Evolutionary conservation across 2,797 vertebrate genomes (phyloP), one percentile per base, ranked within the genome.

Genomic region (Enteromius treurensis): DNA sequence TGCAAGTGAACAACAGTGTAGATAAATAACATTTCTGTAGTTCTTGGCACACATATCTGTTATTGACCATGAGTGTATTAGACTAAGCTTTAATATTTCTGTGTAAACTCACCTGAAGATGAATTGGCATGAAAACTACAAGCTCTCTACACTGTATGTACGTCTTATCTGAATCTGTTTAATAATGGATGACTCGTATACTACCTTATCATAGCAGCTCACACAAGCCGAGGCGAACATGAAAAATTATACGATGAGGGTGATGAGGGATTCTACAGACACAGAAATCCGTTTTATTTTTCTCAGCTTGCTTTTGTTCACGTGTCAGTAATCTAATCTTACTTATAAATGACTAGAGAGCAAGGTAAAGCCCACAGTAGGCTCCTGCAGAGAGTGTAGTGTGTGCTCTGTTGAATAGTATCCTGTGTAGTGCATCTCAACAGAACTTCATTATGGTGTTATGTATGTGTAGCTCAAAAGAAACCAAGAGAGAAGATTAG

Each of bases 321-420:
- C 80, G 37, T 81, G 79, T 88, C 78, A 78, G 91, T 90, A 89
- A 93, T 90, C 37, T 37, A 89, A 92, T 90, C 88, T 26, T 81
- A 26, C 23, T 81, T 89, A 85, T 90, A 89, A 90, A 92, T 89
- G 86, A 89, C 70, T 60, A 79, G 73, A 76, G 71, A 78, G 78
- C 79, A 83, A 83, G 58, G 87, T 87, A 88, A 84, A 76, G 64
- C 89, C 85, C 75, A 60, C 86, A 88, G 82, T 84, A 84, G 8
- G 21, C 11, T 77, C 49, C 47, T 69, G 51, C 65, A 55, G 47
- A 53, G 74, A 83, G 34, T 32, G 11, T 69, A 29, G 37, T 47
- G 34, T 76, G 81, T 60, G 64, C 64, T 45, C 26, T 78, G 29
- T 49, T 77, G 75, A 40, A 78, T 11, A 49, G 53, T 49, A 21